A percentile compares a stretch with the other conserved stretches of the same genome.
Conservation (phyloP, 2,113 vertebrate genomes). For the Cyrtonyx montezumae region DNA sequence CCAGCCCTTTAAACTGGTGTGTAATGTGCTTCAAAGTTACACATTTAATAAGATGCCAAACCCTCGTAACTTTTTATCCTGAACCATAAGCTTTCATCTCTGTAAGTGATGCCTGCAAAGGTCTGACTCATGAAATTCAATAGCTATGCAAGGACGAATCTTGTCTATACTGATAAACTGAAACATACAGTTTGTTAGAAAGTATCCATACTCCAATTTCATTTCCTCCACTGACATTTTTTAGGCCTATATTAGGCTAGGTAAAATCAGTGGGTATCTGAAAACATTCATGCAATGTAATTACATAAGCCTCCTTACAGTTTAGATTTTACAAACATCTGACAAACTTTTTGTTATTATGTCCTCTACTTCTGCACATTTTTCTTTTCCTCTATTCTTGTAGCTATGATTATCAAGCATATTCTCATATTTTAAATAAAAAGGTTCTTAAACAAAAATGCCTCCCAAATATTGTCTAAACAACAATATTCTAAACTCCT, state of each 20-base stretch:
- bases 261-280: background rate
- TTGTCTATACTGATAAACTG: background rate
- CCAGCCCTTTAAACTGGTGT: background rate
- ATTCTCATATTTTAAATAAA: background rate
- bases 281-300: background rate
- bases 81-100: background rate
- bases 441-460: background rate
- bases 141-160: background rate
- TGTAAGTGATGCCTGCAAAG: background rate
- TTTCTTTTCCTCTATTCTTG: background rate
- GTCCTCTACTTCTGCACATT: background rate
- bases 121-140: background rate
- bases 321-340: background rate
- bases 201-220: background rate
- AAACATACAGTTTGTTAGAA: background rate
- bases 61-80: background rate
- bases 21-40: background rate
- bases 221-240: background rate
- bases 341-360: background rate
- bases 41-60: background rate
- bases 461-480: background rate
- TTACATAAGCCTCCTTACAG: background rate
- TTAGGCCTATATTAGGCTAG: background rate
- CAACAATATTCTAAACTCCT: background rate
- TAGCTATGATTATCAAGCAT: background rate